These are phyloP conservation scores for Strix uralensis DNA, from an alignment of 2,113 vertebrate genomes.

Conservation along the genomic window DNA sequence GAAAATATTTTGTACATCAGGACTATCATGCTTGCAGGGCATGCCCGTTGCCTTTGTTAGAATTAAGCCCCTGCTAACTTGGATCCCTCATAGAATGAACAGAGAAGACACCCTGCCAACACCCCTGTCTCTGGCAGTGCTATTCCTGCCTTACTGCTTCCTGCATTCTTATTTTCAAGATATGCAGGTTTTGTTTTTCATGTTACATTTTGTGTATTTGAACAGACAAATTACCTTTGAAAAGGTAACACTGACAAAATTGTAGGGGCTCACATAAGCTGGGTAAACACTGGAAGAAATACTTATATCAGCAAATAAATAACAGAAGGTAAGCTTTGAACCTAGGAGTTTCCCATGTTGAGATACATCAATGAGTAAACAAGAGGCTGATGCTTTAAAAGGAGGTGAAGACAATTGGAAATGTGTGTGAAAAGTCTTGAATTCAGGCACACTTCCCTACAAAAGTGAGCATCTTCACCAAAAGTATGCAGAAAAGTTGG, in stretches of 20 bases:
- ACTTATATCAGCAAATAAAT: background rate
- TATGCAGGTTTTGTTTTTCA: background rate
- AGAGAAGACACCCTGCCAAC: background rate
- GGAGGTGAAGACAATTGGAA: background rate
- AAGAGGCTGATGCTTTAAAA: background rate
- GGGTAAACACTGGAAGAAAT: background rate
- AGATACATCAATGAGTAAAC: background rate
- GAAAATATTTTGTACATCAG: background rate
- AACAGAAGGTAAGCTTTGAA: background rate
- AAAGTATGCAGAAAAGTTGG: background rate
- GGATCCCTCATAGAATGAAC: background rate
- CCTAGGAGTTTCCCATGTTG: background rate
- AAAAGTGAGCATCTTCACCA: background rate
- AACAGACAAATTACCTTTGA: background rate
- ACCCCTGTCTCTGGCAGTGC: background rate
- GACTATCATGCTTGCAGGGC: background rate
- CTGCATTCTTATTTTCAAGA: background rate
- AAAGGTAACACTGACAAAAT: background rate
- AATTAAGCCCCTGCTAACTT: background rate
- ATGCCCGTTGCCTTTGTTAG: background rate
- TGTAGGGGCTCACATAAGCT: background rate
- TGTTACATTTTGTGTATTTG: background rate
- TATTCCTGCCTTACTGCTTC: background rate
- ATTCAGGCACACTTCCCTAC: background rate
- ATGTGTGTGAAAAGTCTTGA: background rate